These are phyloP conservation scores for Rhizoglyphus robini DNA, from an alignment of 1,140 invertebrate species.

Conservation along the genomic window DNA sequence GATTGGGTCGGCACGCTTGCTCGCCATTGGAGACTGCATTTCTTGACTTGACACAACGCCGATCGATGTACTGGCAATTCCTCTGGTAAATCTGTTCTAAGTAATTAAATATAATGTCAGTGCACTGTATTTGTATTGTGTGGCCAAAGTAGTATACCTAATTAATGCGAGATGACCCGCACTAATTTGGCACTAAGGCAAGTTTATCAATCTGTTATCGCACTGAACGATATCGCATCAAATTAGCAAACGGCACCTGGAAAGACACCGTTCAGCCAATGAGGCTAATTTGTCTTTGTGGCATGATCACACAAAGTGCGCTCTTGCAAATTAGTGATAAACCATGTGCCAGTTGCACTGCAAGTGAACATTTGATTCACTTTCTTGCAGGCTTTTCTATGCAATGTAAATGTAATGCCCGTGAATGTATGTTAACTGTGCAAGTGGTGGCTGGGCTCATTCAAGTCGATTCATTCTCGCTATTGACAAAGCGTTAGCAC, in stretches of 20 bases:
- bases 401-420: not conserved
- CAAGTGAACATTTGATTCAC: not conserved
- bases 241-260: not conserved
- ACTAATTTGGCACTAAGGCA: not conserved
- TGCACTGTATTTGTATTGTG: not conserved
- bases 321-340: not conserved
- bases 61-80: too few relatives aligned
- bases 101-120: too few relatives aligned
- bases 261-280: not conserved
- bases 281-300: constrained; percentile 2
- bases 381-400: not conserved
- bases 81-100: not conserved
- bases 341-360: not conserved
- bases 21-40: not conserved
- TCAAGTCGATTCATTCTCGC: not conserved
- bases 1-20: not conserved
- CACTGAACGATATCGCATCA: not conserved
- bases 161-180: not conserved
- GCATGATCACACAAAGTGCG: not conserved
- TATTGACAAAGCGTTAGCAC: not conserved
- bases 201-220: not conserved
- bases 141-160: not conserved
- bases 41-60: not conserved
- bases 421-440: too few relatives aligned
- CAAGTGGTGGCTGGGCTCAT: too few relatives aligned